Evolutionary conservation across 2,888 invertebrate genomes (phyloP), one percentile per base, ranked within the genome.

Genomic region (Andricus curvator): DNA sequence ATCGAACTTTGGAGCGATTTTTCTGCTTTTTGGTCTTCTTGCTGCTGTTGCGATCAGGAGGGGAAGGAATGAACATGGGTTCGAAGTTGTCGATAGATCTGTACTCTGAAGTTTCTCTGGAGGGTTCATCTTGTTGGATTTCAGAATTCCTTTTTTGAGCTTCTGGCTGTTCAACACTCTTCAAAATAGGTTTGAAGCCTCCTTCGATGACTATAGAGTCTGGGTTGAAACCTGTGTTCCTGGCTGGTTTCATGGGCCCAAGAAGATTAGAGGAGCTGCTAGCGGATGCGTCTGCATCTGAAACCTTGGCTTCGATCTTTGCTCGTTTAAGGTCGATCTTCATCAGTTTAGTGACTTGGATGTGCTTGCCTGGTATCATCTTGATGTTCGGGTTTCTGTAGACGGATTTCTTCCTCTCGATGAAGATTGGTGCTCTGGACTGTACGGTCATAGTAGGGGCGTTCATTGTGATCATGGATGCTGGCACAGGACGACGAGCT

Each of bases 61-160:
- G 96, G 0, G 97, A 97, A 1, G 97, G 96, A 85, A 97, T 95
- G 86, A 97, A 97, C 94, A 97, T 96, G 0, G 97, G 97, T 87
- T 96, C 96, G 89, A 97, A 97, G 68, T 94, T 94, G 90, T 96
- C 95, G 9, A 78, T 79, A 20, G 82, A 78, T 74, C 76, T 48
- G 93, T 93, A n/a, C 91, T 87, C 44, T 64, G 20, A 65, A 56
- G 13, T 13, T 17, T 60, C 33, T 11, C 60, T 20, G 4, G 76
- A 33, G 8, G 84, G 84, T 56, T 78, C 82, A 25, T 83, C 81
- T 13, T 44, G 6, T 1, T 65, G 20, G 0, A 83, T 22, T 66
- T 78, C 68, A 17, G 33, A 51, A n/a, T 41, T 77, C 17, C n/a
- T 56, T 29, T 81, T 86, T 77, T 88, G 37, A 5, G 37, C 37